phyloP scores from a whole-genome alignment of 2,113 vertebrate species.

The Rhegmatorhina hoffmannsi region DNA sequence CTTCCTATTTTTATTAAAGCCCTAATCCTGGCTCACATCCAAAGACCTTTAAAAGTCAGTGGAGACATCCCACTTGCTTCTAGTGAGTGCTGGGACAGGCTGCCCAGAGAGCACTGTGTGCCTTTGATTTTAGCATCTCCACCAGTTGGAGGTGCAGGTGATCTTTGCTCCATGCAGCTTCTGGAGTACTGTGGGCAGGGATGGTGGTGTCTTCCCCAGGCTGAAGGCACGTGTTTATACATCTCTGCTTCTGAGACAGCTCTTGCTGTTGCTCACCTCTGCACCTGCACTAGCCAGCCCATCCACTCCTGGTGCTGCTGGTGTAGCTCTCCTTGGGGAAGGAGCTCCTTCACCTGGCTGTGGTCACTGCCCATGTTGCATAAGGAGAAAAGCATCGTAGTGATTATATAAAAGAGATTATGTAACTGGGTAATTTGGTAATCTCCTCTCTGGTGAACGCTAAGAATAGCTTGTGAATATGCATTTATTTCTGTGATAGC shows the following conservation, averaged over 20 bases:
- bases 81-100: background rate
- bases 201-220: fast-evolving
- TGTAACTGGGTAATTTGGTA: constrained; percentile 57
- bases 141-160: background rate
- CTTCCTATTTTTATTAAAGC: constrained; percentile 38
- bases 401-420: constrained; percentile 67
- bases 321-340: background rate
- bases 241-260: background rate
- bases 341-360: background rate
- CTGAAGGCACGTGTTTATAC: background rate
- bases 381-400: constrained; percentile 15
- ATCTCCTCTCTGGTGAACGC: background rate
- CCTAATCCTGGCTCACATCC: background rate
- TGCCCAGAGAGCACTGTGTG: fast-evolving
- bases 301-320: fast-evolving
- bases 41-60: background rate
- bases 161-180: background rate
- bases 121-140: background rate
- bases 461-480: constrained; percentile 28
- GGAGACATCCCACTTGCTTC: background rate
- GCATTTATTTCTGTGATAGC: background rate
- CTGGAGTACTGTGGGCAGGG: background rate
- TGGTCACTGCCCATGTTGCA: background rate
- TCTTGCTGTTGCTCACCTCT: fast-evolving
- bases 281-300: fast-evolving